Percentiles rank a stretch among this genome's conserved stretches.
These are phyloP conservation scores for Probosciger aterrimus DNA, from an alignment of 2,113 vertebrate species.

Conservation along the genomic window DNA sequence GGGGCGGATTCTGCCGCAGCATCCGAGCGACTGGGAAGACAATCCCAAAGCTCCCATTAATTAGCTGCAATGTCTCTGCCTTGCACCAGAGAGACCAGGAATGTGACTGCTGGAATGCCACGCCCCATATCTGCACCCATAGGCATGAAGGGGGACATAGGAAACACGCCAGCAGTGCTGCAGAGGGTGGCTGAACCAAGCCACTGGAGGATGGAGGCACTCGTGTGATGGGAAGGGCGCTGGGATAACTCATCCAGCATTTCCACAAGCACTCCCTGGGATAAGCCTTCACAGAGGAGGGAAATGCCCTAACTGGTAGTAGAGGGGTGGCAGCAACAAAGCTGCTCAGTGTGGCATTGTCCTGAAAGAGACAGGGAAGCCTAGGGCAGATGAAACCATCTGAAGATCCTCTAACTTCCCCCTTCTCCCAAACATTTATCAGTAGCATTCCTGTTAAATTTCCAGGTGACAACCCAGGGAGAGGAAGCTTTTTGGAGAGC, in stretches of 20 bases:
- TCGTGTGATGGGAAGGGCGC: not conserved
- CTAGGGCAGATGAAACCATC: not conserved
- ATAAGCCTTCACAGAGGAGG: not conserved
- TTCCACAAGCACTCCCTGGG: not conserved
- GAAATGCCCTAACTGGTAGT: not conserved
- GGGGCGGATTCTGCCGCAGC: not conserved
- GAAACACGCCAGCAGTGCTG: rapidly evolving
- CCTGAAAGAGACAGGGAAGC: not conserved
- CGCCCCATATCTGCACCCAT: rapidly evolving
- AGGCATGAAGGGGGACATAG: rapidly evolving
- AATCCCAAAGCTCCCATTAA: not conserved
- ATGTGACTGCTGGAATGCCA: not conserved
- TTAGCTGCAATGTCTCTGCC: not conserved
- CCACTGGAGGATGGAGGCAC: rapidly evolving
- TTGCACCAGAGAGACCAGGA: not conserved
- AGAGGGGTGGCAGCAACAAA: not conserved
- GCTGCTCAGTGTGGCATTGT: not conserved
- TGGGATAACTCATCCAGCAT: not conserved
- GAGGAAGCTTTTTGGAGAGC: not conserved
- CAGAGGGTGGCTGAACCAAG: rapidly evolving
- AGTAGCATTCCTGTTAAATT: not conserved
- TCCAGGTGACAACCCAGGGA: not conserved
- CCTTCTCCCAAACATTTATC: not conserved
- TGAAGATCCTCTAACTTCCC: not conserved
- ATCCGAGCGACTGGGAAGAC: not conserved